Percentiles rank a stretch among this genome's conserved stretches.
phyloP scores from a whole-genome alignment of 2,888 invertebrate genomes.

The Synanthedon tipuliformis region DNA sequence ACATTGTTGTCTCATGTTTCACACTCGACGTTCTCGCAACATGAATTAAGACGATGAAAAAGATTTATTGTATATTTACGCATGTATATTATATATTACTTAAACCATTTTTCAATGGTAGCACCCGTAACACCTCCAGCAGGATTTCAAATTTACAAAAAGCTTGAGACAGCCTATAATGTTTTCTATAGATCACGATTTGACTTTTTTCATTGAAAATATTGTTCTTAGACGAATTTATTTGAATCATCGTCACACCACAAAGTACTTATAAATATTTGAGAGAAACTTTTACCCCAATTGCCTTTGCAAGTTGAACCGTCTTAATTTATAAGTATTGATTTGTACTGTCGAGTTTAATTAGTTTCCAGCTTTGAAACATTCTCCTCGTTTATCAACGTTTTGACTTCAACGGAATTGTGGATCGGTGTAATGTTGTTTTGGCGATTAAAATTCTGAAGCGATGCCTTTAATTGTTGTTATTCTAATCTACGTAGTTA shows the following conservation, averaged over 20 bases:
- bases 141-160: too few species aligned
- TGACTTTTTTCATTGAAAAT: too few species aligned
- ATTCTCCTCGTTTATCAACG: conserved; percentile 48
- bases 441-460: conserved; percentile 7
- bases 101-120: too few species aligned
- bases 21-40: too few species aligned
- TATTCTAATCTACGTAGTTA: conserved; percentile 4
- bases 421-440: conserved; percentile 5
- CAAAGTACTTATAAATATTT: conserved; percentile 40
- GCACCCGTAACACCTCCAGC: too few species aligned
- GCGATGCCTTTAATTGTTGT: conserved; percentile 5
- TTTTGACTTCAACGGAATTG: conserved; percentile 20
- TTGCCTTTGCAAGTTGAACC: conserved; percentile 57
- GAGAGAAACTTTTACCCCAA: conserved; percentile 51
- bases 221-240: background rate
- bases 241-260: conserved; percentile 25
- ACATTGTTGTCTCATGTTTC: too few species aligned
- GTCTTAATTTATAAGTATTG: conserved; percentile 64
- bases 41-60: too few species aligned
- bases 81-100: too few species aligned
- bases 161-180: too few species aligned
- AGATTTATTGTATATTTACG: too few species aligned
- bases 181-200: too few species aligned
- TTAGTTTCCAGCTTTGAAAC: conserved; percentile 55
- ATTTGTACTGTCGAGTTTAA: conserved; percentile 56